Evolutionary conservation across 1,140 invertebrate genomes (phyloP).

Genomic region (Drosophila arizonae): DNA sequence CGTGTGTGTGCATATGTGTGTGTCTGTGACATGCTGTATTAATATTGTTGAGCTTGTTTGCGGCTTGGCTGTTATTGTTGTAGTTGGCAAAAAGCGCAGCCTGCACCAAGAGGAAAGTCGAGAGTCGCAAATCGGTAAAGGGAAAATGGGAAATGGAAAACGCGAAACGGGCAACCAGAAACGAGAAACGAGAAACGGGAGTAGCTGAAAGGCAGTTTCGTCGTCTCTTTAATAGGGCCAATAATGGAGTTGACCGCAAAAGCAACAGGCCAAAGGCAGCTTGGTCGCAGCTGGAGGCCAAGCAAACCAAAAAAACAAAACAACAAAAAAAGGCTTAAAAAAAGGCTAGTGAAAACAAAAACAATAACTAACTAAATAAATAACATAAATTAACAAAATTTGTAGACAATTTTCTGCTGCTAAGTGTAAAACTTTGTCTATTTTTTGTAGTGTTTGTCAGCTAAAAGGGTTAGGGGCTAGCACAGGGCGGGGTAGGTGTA

Average conservation of each 20-base stretch:
- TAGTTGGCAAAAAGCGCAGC: constrained; percentile 12
- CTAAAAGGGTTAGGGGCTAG: neutral
- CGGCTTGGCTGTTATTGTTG: constrained; percentile 11
- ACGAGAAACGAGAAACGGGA: neutral
- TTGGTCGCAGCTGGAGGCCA: constrained; percentile 7
- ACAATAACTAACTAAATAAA: constrained; percentile 79
- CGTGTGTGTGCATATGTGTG: constrained; percentile 10
- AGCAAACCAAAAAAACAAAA: neutral
- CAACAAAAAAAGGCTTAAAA: constrained; percentile 1
- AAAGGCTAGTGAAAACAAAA: constrained; percentile 40
- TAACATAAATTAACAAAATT: constrained; percentile 81
- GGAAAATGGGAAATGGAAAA: neutral
- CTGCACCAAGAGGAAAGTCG: neutral
- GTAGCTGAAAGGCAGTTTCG: neutral
- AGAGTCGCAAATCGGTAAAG: neutral
- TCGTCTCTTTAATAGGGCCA: constrained; percentile 29
- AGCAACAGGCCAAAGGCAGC: constrained; percentile 30
- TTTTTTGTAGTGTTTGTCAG: constrained; percentile 34
- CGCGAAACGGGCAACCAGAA: too few species aligned
- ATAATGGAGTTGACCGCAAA: constrained; percentile 41
- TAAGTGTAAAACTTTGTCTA: constrained; percentile 76
- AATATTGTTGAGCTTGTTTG: constrained; percentile 34
- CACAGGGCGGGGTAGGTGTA: neutral
- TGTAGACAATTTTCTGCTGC: constrained; percentile 76
- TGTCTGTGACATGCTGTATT: constrained; percentile 19